Conservation (phyloP, 2,888 invertebrate genomes). For the Peribatodes rhomboidaria region DNA sequence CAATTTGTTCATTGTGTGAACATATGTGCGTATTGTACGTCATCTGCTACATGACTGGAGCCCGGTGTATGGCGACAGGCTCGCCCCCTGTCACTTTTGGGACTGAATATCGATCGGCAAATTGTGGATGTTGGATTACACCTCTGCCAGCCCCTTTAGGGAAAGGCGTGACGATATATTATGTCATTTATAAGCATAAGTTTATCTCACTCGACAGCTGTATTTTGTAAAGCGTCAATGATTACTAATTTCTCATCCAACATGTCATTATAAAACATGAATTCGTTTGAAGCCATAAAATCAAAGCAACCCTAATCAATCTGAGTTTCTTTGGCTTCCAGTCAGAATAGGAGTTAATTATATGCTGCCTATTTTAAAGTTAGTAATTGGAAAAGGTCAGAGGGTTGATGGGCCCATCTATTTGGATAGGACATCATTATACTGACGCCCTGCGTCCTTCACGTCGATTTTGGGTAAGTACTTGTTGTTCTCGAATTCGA, state of each 20-base stretch:
- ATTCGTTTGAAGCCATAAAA: not conserved
- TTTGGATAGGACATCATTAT: conserved; percentile 49
- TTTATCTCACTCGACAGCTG: too few relatives aligned
- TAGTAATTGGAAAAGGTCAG: conserved; percentile 49
- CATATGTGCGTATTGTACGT: too few relatives aligned
- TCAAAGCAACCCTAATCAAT: conserved; percentile 13
- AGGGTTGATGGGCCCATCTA: conserved; percentile 50
- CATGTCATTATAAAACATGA: not conserved
- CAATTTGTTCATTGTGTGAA: too few relatives aligned
- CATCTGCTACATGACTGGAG: too few relatives aligned
- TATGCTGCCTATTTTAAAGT: conserved; percentile 33
- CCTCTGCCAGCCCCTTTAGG: too few relatives aligned
- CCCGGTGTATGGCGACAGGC: too few relatives aligned
- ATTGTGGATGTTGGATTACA: too few relatives aligned
- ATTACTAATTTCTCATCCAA: not conserved
- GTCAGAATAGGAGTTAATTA: conserved; percentile 28
- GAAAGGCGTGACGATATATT: too few relatives aligned
- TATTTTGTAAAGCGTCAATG: too few relatives aligned
- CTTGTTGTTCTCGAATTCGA: conserved; percentile 35
- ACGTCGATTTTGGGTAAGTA: conserved; percentile 37
- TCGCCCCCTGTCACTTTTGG: too few relatives aligned
- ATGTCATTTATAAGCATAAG: too few relatives aligned
- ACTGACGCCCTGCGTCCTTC: conserved; percentile 42
- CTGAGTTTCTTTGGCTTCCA: conserved; percentile 11
- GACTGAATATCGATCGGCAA: too few relatives aligned